Conservation (phyloP, 2,797 vertebrate genomes). For the Bryconaethiops microstoma region DNA sequence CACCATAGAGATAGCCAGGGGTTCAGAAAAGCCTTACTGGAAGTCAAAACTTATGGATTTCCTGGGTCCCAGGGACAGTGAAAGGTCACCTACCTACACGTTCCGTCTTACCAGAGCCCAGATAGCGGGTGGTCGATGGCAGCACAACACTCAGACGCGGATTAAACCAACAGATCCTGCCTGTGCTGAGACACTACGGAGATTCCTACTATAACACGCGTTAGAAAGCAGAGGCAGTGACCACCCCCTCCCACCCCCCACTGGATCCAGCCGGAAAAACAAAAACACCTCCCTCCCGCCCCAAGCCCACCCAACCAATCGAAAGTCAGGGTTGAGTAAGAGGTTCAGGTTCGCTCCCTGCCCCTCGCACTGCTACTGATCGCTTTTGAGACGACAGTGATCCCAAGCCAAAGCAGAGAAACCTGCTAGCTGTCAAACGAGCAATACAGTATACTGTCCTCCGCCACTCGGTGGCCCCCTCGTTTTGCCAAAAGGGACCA, state of each 20-base stretch:
- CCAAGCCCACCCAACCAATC: conserved; percentile 48
- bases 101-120: conserved; percentile 76
- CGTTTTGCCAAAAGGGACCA: conserved; percentile 76
- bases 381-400: conserved; percentile 74
- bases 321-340: conserved; percentile 72
- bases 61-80: conserved; percentile 71
- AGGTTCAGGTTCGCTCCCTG: conserved; percentile 73
- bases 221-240: conserved; percentile 78
- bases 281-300: conserved; percentile 33
- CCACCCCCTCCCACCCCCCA: conserved; percentile 56
- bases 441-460: conserved; percentile 70
- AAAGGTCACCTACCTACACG: conserved; percentile 79
- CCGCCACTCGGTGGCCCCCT: conserved; percentile 70
- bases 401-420: conserved; percentile 67
- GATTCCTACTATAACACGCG: conserved; percentile 77
- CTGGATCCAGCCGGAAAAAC: conserved; percentile 26
- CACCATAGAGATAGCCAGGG: conserved; percentile 21
- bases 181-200: conserved; percentile 66
- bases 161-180: conserved; percentile 64
- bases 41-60: conserved; percentile 44
- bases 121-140: conserved; percentile 61
- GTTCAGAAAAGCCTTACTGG: conserved; percentile 29
- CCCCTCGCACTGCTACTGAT: conserved; percentile 75
- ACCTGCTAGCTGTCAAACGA: conserved; percentile 70
- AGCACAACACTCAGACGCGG: conserved; percentile 54